Base-by-base conservation (phyloP, 2,888 invertebrate genomes). In the Bhutanitis thaidina region DNA sequence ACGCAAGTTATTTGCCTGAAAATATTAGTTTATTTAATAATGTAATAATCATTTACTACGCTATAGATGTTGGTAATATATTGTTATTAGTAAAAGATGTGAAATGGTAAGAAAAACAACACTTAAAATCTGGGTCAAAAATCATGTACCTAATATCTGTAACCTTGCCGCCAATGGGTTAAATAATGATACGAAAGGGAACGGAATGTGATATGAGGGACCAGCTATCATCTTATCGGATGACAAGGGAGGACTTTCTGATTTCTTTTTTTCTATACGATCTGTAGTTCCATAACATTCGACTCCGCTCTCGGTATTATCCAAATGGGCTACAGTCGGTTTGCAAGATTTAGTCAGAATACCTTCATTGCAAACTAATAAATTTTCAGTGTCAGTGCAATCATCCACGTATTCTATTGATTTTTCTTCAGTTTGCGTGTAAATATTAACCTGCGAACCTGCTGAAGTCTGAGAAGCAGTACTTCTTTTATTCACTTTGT, bases 1-100 rank as follows among this genome's bases (percentile, higher is more conserved):
- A 87, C 96, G 93, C 82, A 95, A 92, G 89, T 93, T 94, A 91
- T 95, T 94, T 79, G 94, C 95, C 95, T 95, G 93, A 80, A 93
- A 88, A 86, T 80, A 85, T 77, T 81, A 72, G 83, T 83, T 84
- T 80, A 78, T 82, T 77, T 60, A 57, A 61, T 59, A 57, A 58
- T 54, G 57, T 58, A 55, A 48, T 53, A 67, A 64, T 63, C 67
- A 61, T 55, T 52, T 62, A 56, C 51, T 57, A 62, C 41, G 44
- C 49, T 56, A 53, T 43, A 46, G 46, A 43, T 55, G 53, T 57
- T 56, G 59, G 58, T 55, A 62, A 63, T 67, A 43, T 39, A 36
- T 34, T 25, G 37, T 37, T 47, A 43, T 52, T 57, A 62, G 55
- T 55, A 50, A 69, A 60, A 62, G 36, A 73, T 68, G 67, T 67